Conservation (phyloP, 2,888 invertebrate genomes). For the Platynereis dumerilii region DNA sequence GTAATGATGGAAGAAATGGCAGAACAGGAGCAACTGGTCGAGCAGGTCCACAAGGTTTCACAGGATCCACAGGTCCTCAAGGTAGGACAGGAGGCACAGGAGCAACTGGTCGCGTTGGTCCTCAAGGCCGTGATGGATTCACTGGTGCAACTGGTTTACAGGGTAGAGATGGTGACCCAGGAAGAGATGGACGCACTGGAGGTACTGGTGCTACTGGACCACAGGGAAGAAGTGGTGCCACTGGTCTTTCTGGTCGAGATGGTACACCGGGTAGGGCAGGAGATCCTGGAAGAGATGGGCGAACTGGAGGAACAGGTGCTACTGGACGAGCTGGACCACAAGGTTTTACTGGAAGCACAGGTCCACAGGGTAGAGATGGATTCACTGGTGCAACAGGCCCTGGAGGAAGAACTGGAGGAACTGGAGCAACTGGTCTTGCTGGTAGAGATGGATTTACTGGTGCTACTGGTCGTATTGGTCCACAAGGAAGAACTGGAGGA, state of each 20-base stretch:
- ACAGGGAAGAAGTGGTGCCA: constrained; percentile 18
- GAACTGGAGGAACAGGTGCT: constrained; percentile 23
- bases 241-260: constrained; percentile 10
- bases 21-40: constrained; percentile 20
- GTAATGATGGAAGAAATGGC: constrained; percentile 15
- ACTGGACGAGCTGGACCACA: constrained; percentile 13
- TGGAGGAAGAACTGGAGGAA: constrained; percentile 16
- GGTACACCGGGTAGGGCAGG: constrained; percentile 10
- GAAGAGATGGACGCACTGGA: constrained; percentile 19
- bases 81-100: constrained; percentile 27
- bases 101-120: constrained; percentile 21
- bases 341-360: constrained; percentile 21
- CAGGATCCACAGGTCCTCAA: constrained; percentile 19
- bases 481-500: constrained; percentile 14
- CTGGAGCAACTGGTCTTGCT: background rate
- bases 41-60: constrained; percentile 23
- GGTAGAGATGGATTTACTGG: constrained; percentile 8
- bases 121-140: constrained; percentile 16
- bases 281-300: constrained; percentile 17
- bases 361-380: constrained; percentile 9
- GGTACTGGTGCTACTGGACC: constrained; percentile 24
- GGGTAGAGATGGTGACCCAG: constrained; percentile 67
- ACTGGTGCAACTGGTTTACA: constrained; percentile 20
- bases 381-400: constrained; percentile 9
- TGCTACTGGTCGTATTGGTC: constrained; percentile 12